Evolutionary conservation across 2,888 invertebrate species (phyloP), one percentile per base, ranked within the genome.

Genomic region (Xylocampa areola): DNA sequence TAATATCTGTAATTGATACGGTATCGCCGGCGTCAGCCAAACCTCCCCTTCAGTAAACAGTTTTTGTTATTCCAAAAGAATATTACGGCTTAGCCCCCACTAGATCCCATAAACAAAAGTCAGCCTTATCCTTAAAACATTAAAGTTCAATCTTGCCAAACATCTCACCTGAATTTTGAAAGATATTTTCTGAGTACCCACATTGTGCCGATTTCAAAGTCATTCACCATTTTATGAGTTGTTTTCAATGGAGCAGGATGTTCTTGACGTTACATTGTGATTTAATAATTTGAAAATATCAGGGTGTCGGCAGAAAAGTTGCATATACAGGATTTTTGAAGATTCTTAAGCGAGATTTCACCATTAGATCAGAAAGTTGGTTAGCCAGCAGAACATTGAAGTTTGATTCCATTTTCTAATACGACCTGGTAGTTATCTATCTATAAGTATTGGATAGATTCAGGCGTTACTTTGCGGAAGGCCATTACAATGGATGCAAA

Each of bases 1-100:
- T 77, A 76, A 77, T 75, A 75, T 68, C 63, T 59, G 77, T 70
- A 75, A 75, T 77, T 73, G 76, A 75, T 77, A 73, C 57, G 49
- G 54, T 60, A 68, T 68, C 72, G 64, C 49, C 14, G 54, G 39
- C 59, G n/a, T 63, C 40, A 33, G 63, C 57, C 70, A 59, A 59
- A 59, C 57, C 58, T 76, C 54, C 70, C 55, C 63, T 63, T 64
- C 48, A 53, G 53, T 49, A 76, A 76, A 70, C 62, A 73, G 53
- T 65, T 61, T 54, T 63, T 69, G 61, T 73, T 73, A 65, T 76
- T 45, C 40, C 50, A 51, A 67, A 76, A 69, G 63, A 76, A 65
- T 69, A 73, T 64, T 53, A 57, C 37, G 43, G 49, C 27, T 41
- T 55, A 45, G 23, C 43, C 41, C 39, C 21, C 27, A 19, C 11